Evolutionary conservation across 2,888 invertebrate genomes (phyloP).

Genomic region (Ectropis crepuscularia): DNA sequence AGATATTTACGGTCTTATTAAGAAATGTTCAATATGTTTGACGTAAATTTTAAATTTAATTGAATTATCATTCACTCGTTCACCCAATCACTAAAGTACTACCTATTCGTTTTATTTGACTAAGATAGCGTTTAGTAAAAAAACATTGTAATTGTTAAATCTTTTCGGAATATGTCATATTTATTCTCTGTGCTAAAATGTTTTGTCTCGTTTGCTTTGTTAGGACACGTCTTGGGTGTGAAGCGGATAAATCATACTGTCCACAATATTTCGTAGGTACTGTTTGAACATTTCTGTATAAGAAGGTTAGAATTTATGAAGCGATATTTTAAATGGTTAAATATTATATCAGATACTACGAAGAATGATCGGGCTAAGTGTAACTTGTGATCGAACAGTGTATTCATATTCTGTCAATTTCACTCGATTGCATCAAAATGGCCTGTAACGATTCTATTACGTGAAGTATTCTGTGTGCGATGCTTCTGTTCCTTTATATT

Average conservation of each 20-base stretch:
- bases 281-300: background rate
- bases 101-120: too few species aligned
- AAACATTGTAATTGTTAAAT: too few species aligned
- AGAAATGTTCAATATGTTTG: background rate
- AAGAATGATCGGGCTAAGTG: conserved; percentile 4
- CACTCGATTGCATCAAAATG: background rate
- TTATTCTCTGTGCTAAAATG: background rate
- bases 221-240: background rate
- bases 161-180: too few species aligned
- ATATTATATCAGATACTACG: conserved; percentile 16
- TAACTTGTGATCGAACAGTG: conserved; percentile 1
- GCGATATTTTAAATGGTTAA: conserved; percentile 1
- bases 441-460: background rate
- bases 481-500: conserved; percentile 2
- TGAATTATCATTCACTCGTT: too few species aligned
- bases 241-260: background rate
- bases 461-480: background rate
- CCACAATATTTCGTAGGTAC: background rate
- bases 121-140: too few species aligned
- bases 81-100: too few species aligned
- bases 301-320: conserved; percentile 4
- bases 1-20: conserved; percentile 1
- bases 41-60: too few species aligned
- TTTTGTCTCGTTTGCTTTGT: background rate
- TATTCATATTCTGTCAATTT: conserved; percentile 6